Conservation (phyloP, 2,888 invertebrate genomes). For the Orthosia gracilis region DNA sequence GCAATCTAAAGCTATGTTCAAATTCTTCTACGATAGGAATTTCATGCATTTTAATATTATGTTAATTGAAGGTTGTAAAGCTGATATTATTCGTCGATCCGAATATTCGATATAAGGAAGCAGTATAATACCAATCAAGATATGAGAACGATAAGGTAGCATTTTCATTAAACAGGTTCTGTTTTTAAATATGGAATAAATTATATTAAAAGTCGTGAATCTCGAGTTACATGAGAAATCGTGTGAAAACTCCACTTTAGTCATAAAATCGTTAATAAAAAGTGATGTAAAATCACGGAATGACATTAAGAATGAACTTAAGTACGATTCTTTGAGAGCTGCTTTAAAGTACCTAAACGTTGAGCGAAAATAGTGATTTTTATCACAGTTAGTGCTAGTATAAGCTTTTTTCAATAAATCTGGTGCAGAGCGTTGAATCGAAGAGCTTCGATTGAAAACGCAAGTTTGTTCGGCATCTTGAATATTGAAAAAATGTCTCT, state of each 20-base stretch:
- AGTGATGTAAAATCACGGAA: constrained; percentile 42
- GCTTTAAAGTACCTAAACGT: constrained; percentile 4
- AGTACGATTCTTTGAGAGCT: constrained; percentile 17
- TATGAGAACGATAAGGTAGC: constrained; percentile 46
- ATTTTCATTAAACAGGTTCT: constrained; percentile 61
- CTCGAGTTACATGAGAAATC: constrained; percentile 52
- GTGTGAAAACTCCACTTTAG: constrained; percentile 54
- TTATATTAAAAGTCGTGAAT: constrained; percentile 52
- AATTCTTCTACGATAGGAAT: constrained; percentile 31
- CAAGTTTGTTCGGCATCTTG: constrained; percentile 13
- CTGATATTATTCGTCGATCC: constrained; percentile 53
- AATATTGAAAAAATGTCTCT: constrained; percentile 12
- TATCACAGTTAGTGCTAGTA: constrained; percentile 25
- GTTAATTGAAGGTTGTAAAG: constrained; percentile 50
- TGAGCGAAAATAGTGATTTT: constrained; percentile 35
- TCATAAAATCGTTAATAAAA: constrained; percentile 53
- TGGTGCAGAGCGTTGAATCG: constrained; percentile 12
- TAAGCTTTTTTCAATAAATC: constrained; percentile 40
- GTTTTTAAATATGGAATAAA: constrained; percentile 55
- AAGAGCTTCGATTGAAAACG: constrained; percentile 34
- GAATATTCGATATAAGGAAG: constrained; percentile 57
- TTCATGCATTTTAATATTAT: constrained; percentile 55
- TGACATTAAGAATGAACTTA: constrained; percentile 35
- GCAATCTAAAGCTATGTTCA: constrained; percentile 20
- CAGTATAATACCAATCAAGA: constrained; percentile 58